These are phyloP conservation scores for Onchidella celtica DNA, from an alignment of 2,888 invertebrate genomes.

Conservation along the genomic window DNA sequence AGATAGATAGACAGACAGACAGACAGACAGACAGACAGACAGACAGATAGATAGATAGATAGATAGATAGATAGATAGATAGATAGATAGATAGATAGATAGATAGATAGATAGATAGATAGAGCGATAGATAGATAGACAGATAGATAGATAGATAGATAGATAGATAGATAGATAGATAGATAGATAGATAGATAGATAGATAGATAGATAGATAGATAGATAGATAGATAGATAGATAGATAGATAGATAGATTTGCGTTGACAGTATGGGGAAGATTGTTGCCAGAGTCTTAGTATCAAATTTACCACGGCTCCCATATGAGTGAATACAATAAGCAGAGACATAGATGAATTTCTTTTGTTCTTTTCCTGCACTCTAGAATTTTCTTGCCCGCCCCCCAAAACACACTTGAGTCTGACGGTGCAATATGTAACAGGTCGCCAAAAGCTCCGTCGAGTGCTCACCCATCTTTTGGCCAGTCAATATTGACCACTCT, in stretches of 20 bases:
- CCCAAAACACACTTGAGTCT: neutral
- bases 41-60: neutral
- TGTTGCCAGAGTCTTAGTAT: too few species aligned
- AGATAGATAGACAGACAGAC: slow-evolving; percentile 4
- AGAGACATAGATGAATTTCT: neutral
- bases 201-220: too few species aligned
- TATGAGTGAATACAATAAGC: too few species aligned
- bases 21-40: slow-evolving; percentile 21
- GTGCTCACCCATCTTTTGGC: neutral
- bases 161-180: neutral
- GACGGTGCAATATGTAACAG: slow-evolving; percentile 10
- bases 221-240: neutral
- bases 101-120: too few species aligned
- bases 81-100: neutral
- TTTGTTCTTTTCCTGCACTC: neutral
- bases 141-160: too few species aligned
- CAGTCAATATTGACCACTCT: slow-evolving; percentile 37
- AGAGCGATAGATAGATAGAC: too few species aligned
- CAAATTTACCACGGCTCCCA: too few species aligned
- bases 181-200: neutral
- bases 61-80: neutral
- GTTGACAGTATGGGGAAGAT: too few species aligned
- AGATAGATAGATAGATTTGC: neutral
- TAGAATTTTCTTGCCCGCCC: neutral
- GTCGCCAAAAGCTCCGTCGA: slow-evolving; percentile 2